A percentile compares a stretch with the other conserved stretches of the same genome.
phyloP scores from a whole-genome alignment of 2,888 invertebrate genomes.

The Strigamia maritima region DNA sequence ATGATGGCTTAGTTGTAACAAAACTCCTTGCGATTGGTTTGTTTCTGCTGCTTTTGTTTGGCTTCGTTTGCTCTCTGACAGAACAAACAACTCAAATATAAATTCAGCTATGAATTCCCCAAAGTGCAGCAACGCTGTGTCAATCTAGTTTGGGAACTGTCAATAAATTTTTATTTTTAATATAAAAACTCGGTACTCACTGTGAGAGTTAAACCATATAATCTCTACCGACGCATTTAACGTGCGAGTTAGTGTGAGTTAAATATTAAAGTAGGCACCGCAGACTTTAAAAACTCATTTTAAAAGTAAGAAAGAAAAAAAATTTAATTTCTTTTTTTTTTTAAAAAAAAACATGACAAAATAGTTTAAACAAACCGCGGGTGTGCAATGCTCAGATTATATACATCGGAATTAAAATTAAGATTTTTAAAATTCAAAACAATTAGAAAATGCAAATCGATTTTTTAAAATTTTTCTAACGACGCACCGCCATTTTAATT shows the following conservation, averaged over 20 bases:
- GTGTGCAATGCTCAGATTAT: neutral
- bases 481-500: neutral
- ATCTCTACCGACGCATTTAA: too few species aligned
- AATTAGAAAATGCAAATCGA: neutral
- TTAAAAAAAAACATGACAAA: neutral
- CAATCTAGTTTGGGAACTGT: neutral
- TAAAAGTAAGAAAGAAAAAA: neutral
- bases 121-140: neutral
- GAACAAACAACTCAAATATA: neutral
- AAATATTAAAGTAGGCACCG: neutral
- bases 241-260: neutral
- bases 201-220: too few species aligned
- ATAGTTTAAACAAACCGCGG: neutral
- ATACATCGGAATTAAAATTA: neutral
- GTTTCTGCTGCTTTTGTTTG: neutral
- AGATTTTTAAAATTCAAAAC: neutral
- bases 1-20: neutral
- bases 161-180: neutral
- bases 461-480: neutral
- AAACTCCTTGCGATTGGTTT: neutral
- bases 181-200: neutral
- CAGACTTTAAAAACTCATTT: neutral
- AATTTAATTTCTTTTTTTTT: neutral
- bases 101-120: neutral
- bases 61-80: neutral